phyloP scores from a whole-genome alignment of 2,113 vertebrate genomes.

The Charina bottae region DNA sequence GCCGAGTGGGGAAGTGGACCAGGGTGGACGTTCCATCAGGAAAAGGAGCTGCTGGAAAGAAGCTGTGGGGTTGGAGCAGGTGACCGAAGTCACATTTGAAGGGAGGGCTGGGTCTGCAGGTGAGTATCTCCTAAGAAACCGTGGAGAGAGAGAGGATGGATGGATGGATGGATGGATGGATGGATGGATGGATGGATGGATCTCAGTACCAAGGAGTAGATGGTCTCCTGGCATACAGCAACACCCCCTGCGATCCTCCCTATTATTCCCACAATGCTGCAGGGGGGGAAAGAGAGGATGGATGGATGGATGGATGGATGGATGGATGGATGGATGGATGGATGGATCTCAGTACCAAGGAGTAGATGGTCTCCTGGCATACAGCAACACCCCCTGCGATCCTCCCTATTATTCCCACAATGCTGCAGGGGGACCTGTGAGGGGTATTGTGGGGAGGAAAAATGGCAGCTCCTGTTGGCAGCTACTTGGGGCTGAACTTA shows the following conservation, averaged over 20 bases:
- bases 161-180: no score
- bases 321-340: not conserved
- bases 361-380: not conserved
- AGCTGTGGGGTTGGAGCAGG: not conserved
- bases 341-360: not conserved
- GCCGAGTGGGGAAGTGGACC: not conserved
- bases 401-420: not conserved
- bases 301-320: no score
- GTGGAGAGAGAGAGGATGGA: not conserved
- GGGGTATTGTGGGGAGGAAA: not conserved
- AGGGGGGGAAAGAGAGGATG: no score
- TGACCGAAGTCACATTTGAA: not conserved
- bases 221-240: not conserved
- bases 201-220: not conserved
- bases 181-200: not conserved
- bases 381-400: not conserved
- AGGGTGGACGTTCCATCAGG: not conserved
- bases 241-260: not conserved
- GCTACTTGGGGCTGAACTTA: no score
- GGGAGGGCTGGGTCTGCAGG: no score
- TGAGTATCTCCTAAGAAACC: not conserved
- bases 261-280: not conserved
- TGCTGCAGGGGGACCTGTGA: not conserved
- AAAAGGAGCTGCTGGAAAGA: not conserved
- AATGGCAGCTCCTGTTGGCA: not conserved